Percentiles rank a stretch among this genome's conserved stretches.
Evolutionary conservation across 2,888 invertebrate genomes (phyloP).

Genomic region (Hymenopus coronatus): DNA sequence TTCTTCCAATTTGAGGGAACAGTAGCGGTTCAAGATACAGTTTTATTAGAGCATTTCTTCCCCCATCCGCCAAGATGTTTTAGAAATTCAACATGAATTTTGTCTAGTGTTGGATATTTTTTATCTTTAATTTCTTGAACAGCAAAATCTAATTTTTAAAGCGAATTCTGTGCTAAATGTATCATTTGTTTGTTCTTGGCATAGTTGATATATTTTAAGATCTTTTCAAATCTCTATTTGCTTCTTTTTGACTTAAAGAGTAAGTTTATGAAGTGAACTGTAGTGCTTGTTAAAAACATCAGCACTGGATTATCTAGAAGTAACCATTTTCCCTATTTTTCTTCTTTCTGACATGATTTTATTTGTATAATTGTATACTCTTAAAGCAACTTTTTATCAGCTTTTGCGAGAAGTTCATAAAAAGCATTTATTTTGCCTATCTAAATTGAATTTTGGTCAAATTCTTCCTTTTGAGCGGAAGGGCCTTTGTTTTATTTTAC

Average conservation of each 20-base stretch:
- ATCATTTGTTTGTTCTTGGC: not conserved
- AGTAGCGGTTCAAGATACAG: not conserved
- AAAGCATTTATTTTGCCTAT: not conserved
- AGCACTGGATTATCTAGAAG: not conserved
- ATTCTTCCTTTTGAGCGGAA: too few species aligned
- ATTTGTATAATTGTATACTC: not conserved
- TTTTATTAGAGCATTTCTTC: not conserved
- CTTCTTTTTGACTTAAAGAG: not conserved
- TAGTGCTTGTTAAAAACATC: not conserved
- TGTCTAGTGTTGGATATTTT: too few species aligned
- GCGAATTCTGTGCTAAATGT: not conserved
- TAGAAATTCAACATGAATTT: too few species aligned
- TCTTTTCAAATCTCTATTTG: not conserved
- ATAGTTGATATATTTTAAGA: not conserved
- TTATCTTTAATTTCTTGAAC: not conserved
- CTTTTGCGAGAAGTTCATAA: not conserved
- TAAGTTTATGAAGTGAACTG: not conserved
- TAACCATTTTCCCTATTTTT: not conserved
- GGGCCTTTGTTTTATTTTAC: too few species aligned
- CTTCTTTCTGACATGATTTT: not conserved
- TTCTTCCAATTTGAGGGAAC: not conserved
- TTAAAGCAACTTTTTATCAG: too few species aligned
- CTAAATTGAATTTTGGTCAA: not conserved
- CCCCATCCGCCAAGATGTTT: not conserved
- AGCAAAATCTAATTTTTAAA: not conserved